These are phyloP conservation scores for Ecliptopera silaceata DNA, from an alignment of 2,888 invertebrate genomes.

Conservation along the genomic window DNA sequence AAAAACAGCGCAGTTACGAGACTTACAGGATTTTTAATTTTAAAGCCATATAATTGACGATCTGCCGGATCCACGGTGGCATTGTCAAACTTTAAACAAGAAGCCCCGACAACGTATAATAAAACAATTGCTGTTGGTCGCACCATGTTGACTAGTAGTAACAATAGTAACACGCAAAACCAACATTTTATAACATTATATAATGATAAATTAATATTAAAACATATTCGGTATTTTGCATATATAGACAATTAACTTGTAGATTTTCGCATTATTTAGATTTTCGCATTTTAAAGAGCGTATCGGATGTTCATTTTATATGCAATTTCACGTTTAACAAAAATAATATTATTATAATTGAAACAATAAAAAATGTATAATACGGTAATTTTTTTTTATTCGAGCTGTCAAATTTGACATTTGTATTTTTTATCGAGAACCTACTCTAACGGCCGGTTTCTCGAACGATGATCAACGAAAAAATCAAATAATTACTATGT, in stretches of 20 bases:
- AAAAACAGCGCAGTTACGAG: conserved; percentile 23
- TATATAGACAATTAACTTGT: conserved; percentile 10
- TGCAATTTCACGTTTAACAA: no score
- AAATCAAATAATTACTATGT: no score
- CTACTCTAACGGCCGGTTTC: no score
- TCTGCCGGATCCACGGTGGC: conserved; percentile 52
- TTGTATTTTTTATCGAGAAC: no score
- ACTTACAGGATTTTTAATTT: conserved; percentile 54
- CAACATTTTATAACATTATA: conserved; percentile 9
- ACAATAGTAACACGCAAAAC: background rate
- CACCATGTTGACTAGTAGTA: conserved; percentile 16
- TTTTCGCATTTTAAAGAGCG: no score
- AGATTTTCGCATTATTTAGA: background rate
- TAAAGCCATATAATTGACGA: conserved; percentile 34
- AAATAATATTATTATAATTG: no score
- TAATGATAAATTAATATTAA: background rate
- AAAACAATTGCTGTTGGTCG: conserved; percentile 1
- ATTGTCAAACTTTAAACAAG: conserved; percentile 27
- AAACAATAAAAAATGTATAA: no score
- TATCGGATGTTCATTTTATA: background rate
- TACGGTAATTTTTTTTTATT: no score
- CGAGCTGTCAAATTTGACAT: no score
- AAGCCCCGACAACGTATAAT: conserved; percentile 2
- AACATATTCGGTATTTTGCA: conserved; percentile 19
- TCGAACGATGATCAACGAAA: no score